A percentile compares a stretch with the other conserved stretches of the same genome.
Conservation (phyloP, 2,113 vertebrate genomes). For the Sceloporus tristichus region DNA sequence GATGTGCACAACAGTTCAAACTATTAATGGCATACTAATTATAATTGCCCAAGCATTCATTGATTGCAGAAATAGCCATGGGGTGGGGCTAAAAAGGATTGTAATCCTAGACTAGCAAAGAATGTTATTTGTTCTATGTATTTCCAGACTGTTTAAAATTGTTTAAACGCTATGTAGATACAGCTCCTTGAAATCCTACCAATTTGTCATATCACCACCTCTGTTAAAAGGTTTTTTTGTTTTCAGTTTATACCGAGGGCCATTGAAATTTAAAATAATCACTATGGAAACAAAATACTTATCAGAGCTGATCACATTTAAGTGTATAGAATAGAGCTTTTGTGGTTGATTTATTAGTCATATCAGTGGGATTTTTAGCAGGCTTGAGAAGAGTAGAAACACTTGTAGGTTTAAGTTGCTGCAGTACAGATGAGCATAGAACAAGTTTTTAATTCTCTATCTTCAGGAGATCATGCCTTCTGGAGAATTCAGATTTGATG, state of each 20-base stretch:
- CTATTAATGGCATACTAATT: background rate
- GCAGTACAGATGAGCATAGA: background rate
- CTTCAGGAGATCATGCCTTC: too few species aligned
- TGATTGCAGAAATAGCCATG: background rate
- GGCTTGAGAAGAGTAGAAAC: background rate
- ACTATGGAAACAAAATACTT: constrained; percentile 37
- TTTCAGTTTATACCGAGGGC: background rate
- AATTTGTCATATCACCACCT: constrained; percentile 23
- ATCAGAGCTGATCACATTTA: constrained; percentile 38
- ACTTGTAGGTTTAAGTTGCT: constrained; percentile 23
- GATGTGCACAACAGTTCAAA: background rate
- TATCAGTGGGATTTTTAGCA: background rate
- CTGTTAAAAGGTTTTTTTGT: background rate
- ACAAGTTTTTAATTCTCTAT: background rate
- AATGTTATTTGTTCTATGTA: background rate
- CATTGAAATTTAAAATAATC: constrained; percentile 19
- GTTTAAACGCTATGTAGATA: background rate
- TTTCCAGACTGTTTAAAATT: background rate
- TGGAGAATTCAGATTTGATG: background rate
- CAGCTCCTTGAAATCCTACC: constrained; percentile 10
- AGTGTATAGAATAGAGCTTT: background rate
- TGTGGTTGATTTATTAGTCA: constrained; percentile 35
- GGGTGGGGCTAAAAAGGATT: too few species aligned
- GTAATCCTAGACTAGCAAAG: too few species aligned
- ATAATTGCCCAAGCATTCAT: background rate